These are phyloP conservation scores for Battus philenor DNA, from an alignment of 1,140 invertebrate genomes.

Conservation along the genomic window DNA sequence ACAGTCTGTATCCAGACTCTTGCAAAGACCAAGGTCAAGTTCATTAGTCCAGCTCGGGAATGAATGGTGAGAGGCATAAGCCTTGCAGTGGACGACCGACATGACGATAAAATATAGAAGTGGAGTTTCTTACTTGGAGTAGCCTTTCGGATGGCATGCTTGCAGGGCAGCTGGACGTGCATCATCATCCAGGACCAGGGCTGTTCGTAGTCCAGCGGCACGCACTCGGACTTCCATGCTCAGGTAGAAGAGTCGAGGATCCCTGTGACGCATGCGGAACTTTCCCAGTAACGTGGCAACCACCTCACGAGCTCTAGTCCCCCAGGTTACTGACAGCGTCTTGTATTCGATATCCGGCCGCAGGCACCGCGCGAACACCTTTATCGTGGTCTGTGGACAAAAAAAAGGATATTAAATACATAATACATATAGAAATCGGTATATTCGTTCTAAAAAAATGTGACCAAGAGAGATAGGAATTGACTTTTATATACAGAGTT, in stretches of 20 bases:
- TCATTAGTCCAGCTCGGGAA: too few relatives aligned
- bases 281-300: conserved; percentile 90
- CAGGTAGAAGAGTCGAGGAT: conserved; percentile 93
- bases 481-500: too few relatives aligned
- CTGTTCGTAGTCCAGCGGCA: conserved; percentile 86
- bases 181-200: conserved; percentile 91
- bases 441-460: too few relatives aligned
- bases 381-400: conserved; percentile 89
- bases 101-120: background rate
- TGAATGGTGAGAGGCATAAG: too few relatives aligned
- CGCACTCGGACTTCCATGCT: conserved; percentile 94
- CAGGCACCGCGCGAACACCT: conserved; percentile 92
- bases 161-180: conserved; percentile 91
- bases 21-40: background rate
- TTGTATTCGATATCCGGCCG: conserved; percentile 96
- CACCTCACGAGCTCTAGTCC: conserved; percentile 90
- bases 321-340: conserved; percentile 89
- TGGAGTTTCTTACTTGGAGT: conserved; percentile 83
- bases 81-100: too few relatives aligned
- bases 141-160: conserved; percentile 92
- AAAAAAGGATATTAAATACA: too few relatives aligned
- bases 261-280: conserved; percentile 93
- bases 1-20: too few relatives aligned
- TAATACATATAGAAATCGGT: too few relatives aligned
- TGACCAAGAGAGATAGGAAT: too few relatives aligned